Evolutionary conservation across 2,113 vertebrate genomes (phyloP).

Genomic region (Hirundichthys speculiger): DNA sequence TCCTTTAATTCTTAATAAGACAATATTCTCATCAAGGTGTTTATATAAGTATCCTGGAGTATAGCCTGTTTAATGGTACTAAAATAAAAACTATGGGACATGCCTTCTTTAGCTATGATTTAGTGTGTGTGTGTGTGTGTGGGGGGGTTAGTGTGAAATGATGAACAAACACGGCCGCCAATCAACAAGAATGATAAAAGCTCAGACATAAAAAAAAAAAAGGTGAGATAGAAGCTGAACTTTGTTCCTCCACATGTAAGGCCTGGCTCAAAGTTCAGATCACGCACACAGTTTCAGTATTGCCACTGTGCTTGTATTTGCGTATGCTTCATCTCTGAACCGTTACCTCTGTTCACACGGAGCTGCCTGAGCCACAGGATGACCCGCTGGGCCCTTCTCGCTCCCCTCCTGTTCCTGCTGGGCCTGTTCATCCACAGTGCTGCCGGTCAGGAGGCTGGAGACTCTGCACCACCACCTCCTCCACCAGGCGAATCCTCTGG

Average conservation of each 20-base stretch:
- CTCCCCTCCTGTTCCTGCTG: conserved; percentile 68
- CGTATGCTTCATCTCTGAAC: conserved; percentile 5
- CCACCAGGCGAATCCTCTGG: conserved; percentile 11
- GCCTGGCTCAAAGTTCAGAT: conserved; percentile 71
- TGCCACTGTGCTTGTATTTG: conserved; percentile 17
- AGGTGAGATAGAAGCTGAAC: conserved; percentile 66
- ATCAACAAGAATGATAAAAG: conserved; percentile 27
- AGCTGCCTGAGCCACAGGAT: conserved; percentile 46
- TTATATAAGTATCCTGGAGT: too few species aligned
- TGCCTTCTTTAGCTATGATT: too few species aligned
- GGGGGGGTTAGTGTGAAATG: too few species aligned
- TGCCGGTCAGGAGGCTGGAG: conserved; percentile 53
- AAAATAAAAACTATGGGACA: too few species aligned
- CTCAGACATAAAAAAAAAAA: conserved; percentile 14
- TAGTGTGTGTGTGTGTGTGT: too few species aligned
- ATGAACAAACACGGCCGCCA: conserved; percentile 5
- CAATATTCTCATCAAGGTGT: too few species aligned
- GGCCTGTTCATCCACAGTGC: conserved; percentile 62
- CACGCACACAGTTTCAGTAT: conserved; percentile 31
- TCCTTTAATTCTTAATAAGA: too few species aligned
- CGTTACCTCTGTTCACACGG: background rate
- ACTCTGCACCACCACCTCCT: conserved; percentile 4
- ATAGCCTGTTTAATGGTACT: too few species aligned
- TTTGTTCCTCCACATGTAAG: conserved; percentile 74
- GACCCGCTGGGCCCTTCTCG: conserved; percentile 44